Conservation (phyloP, 1,140 invertebrate genomes). For the Triops cancriformis region DNA sequence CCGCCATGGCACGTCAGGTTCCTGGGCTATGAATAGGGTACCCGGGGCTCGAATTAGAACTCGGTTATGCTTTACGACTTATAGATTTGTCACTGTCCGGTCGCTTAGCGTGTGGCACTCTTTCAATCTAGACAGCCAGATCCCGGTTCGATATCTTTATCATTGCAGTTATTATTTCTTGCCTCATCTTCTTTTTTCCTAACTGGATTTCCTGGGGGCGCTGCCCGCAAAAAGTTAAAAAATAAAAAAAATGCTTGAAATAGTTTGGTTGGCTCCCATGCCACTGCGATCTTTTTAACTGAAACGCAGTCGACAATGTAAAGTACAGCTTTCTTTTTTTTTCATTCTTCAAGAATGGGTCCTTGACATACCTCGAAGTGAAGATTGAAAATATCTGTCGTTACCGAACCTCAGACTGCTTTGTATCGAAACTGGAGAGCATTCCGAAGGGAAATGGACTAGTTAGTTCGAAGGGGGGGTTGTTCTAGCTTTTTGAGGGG, state of each 20-base stretch:
- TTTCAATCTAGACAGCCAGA: not conserved
- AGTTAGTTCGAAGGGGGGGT: not conserved
- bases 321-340: not conserved
- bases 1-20: constrained; percentile 3
- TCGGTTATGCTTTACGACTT: constrained; percentile 10
- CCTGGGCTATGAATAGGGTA: not conserved
- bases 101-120: constrained; percentile 3
- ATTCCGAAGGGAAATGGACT: not conserved
- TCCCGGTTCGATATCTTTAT: constrained; percentile 13
- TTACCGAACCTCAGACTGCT: not conserved
- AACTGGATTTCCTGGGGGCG: not conserved
- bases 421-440: not conserved
- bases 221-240: too few species aligned
- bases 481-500: not conserved
- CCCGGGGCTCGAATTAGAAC: constrained; percentile 12
- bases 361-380: not conserved
- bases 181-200: not conserved
- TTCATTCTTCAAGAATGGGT: not conserved
- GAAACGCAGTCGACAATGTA: not conserved
- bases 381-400: not conserved
- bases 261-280: not conserved
- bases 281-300: not conserved
- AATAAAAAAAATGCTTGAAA: not conserved
- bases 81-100: constrained; percentile 9
- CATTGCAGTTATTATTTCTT: not conserved